These are phyloP conservation scores for Bombus balteatus DNA, from an alignment of 1,140 invertebrate species.

Conservation along the genomic window DNA sequence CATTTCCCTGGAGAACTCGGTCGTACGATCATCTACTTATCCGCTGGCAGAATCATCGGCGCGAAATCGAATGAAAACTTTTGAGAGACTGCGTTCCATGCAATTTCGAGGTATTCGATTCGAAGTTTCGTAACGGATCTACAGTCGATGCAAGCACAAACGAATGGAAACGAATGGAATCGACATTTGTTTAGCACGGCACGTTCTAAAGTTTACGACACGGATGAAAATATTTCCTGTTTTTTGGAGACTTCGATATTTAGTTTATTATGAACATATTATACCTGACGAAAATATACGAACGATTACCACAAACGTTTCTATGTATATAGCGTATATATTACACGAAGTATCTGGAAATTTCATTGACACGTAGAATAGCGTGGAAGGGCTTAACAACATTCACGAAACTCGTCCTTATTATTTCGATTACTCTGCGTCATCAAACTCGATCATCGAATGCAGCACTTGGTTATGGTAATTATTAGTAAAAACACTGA, in stretches of 20 bases:
- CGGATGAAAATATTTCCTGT: not conserved
- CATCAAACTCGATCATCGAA: not conserved
- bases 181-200: not conserved
- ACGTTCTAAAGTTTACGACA: not conserved
- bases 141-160: not conserved
- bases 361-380: no score
- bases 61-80: not conserved
- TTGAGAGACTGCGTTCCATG: not conserved
- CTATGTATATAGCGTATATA: no score
- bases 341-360: no score
- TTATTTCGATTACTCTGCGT: not conserved
- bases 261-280: no score
- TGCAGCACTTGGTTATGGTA: not conserved
- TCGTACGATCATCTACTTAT: not conserved
- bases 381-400: no score
- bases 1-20: not conserved
- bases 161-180: not conserved
- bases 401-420: not conserved
- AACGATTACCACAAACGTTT: no score
- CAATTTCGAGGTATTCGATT: not conserved
- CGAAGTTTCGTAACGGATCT: not conserved
- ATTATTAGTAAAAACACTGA: slow-evolving; percentile 1
- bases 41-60: not conserved
- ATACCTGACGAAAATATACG: no score
- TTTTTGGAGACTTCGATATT: no score